Evolutionary conservation across 2,888 invertebrate species (phyloP), one percentile per base, ranked within the genome.

Genomic region (Dastarcus helophoroides): DNA sequence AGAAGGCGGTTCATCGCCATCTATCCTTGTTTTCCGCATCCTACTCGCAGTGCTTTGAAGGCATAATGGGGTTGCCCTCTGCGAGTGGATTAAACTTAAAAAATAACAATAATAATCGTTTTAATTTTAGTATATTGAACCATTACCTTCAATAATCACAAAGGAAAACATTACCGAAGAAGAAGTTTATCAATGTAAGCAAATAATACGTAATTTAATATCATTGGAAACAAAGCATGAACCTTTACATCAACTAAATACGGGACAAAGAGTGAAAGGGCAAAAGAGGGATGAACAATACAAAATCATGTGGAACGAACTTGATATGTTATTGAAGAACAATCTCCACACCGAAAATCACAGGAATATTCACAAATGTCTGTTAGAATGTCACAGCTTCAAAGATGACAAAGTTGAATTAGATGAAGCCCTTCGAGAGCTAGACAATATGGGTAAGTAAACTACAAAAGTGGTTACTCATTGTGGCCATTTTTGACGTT

Each of bases 211-310:
- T 42, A 76, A 79, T 37, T 61, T 94, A 1, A 73, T 90, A 1
- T 75, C 73, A 6, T 72, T 85, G 60, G 91, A 93, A 58, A 72
- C 79, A 0, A 76, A 86, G 25, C 84, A 86, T 50, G 90, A 91
- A 50, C 69, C 82, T 19, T 67, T 93, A 1, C 75, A 83, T 2
- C 63, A 83, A 0, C 76, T 77, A 2, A 73, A 74, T 43, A 63
- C 78, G 15, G 77, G 76, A 12, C 69, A 76, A 43, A 71, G 82
- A 60, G 75, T 54, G 12, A 64, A 62, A 43, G 64, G 65, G 1
- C 62, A 62, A 6, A 76, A 79, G 12, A 71, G 79, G 39, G 90
- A 93, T 46, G 93, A 94, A 51, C 89, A 90, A 48, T 94, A 94
- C 65, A 76, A 85, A 25, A 71, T 85, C 14, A 73, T 94, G 56